These are phyloP conservation scores for Centropristis striata DNA, from an alignment of 2,113 vertebrate species.

Conservation along the genomic window DNA sequence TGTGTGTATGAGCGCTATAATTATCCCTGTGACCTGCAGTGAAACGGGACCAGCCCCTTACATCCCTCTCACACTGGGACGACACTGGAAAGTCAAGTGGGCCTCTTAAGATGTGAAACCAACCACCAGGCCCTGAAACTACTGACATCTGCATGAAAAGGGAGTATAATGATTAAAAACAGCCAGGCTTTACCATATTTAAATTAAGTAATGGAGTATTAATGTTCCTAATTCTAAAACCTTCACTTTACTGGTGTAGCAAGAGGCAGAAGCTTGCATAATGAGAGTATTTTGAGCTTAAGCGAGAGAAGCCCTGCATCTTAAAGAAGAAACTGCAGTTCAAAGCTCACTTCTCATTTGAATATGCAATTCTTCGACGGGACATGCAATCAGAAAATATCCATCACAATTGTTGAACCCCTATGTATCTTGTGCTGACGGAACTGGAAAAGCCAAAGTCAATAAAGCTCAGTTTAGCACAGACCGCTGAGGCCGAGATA, in stretches of 20 bases:
- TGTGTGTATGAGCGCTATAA: slow-evolving; percentile 57
- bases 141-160: slow-evolving; percentile 4
- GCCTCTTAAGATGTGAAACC: slow-evolving; percentile 24
- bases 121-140: slow-evolving; percentile 13
- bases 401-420: slow-evolving; percentile 15
- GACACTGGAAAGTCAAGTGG: slow-evolving; percentile 41
- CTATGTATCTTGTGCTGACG: slow-evolving; percentile 52
- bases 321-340: slow-evolving; percentile 13
- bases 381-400: slow-evolving; percentile 35
- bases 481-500: slow-evolving; percentile 55
- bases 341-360: slow-evolving; percentile 12
- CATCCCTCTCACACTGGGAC: slow-evolving; percentile 48
- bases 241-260: not conserved
- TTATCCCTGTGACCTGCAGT: slow-evolving; percentile 65
- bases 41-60: slow-evolving; percentile 49
- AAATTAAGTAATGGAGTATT: not conserved
- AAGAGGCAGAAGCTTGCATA: slow-evolving; percentile 1
- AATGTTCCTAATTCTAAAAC: not conserved
- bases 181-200: not conserved
- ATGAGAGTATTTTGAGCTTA: not conserved
- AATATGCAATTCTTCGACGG: slow-evolving; percentile 19
- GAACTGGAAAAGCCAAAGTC: slow-evolving; percentile 59
- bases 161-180: not conserved
- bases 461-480: slow-evolving; percentile 57
- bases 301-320: not conserved